These are phyloP conservation scores for Sebastes paucispinis DNA, from an alignment of 2,797 vertebrate genomes.

Conservation along the genomic window DNA sequence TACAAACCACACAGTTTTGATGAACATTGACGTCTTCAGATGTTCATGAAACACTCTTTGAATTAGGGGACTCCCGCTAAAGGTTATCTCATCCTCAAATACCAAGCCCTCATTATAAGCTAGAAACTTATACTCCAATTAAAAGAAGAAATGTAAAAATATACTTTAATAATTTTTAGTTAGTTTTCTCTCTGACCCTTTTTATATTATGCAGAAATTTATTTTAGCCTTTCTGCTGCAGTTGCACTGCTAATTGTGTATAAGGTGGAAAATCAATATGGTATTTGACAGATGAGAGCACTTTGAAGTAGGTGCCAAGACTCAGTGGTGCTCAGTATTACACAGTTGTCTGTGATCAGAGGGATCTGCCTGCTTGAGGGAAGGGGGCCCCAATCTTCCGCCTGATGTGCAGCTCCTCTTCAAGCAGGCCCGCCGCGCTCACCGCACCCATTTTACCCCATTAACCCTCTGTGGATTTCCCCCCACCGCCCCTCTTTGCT, in stretches of 20 bases:
- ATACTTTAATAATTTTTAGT: slow-evolving; percentile 57
- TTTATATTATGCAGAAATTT: slow-evolving; percentile 73
- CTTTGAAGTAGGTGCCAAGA: slow-evolving; percentile 83
- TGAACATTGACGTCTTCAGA: slow-evolving; percentile 32
- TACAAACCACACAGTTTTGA: slow-evolving; percentile 1
- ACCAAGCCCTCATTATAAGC: slow-evolving; percentile 65
- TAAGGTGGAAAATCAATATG: slow-evolving; percentile 85
- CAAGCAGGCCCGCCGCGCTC: slow-evolving; percentile 36
- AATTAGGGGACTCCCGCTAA: slow-evolving; percentile 49
- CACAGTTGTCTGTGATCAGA: slow-evolving; percentile 76
- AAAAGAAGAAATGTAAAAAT: slow-evolving; percentile 61
- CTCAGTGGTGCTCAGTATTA: slow-evolving; percentile 68
- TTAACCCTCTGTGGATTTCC: slow-evolving; percentile 49
- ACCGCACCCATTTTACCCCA: slow-evolving; percentile 36
- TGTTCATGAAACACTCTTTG: slow-evolving; percentile 53
- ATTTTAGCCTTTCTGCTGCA: slow-evolving; percentile 75
- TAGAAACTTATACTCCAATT: slow-evolving; percentile 57
- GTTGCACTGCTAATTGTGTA: slow-evolving; percentile 81
- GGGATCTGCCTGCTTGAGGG: slow-evolving; percentile 60
- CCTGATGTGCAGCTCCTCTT: slow-evolving; percentile 54
- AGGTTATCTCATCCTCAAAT: slow-evolving; percentile 58
- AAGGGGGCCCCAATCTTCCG: slow-evolving; percentile 40
- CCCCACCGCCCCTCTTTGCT: not conserved
- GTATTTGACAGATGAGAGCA: slow-evolving; percentile 84
- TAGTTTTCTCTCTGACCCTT: slow-evolving; percentile 49